Conservation (phyloP, 2,113 vertebrate species). For the Cyanistes caeruleus region DNA sequence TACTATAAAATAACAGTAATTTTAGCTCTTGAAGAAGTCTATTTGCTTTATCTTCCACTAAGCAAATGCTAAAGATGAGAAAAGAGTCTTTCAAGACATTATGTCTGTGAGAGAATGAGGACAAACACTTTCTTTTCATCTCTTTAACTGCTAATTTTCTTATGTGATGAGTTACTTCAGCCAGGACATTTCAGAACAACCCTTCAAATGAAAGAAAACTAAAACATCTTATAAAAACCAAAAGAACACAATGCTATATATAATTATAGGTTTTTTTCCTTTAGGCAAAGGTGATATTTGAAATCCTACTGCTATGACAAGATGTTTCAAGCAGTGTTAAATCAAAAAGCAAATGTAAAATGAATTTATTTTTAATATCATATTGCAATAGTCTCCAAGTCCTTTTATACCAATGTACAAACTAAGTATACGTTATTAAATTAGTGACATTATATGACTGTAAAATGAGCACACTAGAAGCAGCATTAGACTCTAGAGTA, state of each 20-base stretch:
- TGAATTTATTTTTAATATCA: background rate
- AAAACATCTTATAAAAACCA: background rate
- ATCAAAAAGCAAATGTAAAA: background rate
- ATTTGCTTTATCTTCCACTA: background rate
- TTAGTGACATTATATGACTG: background rate
- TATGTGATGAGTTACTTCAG: background rate
- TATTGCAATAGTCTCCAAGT: background rate
- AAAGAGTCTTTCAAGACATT: background rate
- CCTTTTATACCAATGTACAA: background rate
- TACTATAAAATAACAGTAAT: background rate
- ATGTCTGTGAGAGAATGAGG: background rate
- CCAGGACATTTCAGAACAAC: background rate
- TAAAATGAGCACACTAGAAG: background rate
- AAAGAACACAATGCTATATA: accelerated
- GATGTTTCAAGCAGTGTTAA: background rate
- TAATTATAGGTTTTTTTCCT: too few relatives aligned
- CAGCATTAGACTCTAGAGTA: background rate
- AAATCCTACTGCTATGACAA: background rate
- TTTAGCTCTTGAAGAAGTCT: background rate
- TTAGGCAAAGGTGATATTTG: background rate
- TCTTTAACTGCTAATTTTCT: background rate
- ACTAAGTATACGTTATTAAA: background rate
- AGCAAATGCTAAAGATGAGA: background rate
- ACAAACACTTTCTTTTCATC: background rate
- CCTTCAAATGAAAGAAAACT: background rate